Conservation (phyloP, 2,888 invertebrate species). For the Taenaris catops region DNA sequence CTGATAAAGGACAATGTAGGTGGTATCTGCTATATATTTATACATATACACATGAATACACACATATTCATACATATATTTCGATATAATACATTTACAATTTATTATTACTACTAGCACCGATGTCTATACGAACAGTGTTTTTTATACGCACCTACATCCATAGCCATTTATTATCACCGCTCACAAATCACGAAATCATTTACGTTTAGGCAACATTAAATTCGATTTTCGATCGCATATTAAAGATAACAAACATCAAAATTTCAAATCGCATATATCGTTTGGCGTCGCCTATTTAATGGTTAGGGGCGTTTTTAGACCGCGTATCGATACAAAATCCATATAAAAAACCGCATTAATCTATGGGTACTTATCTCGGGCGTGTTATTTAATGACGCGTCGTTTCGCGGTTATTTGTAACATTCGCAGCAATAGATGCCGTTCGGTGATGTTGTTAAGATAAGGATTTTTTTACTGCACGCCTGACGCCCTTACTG, state of each 20-base stretch:
- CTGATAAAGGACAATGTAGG: too few relatives aligned
- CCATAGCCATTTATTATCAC: too few relatives aligned
- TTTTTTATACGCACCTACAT: too few relatives aligned
- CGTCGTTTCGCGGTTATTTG: constrained; percentile 74
- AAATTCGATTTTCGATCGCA: constrained; percentile 25
- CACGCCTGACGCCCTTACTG: constrained; percentile 4
- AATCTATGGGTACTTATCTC: constrained; percentile 69
- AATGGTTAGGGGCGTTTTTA: constrained; percentile 56
- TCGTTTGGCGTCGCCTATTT: constrained; percentile 45
- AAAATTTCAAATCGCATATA: constrained; percentile 59
- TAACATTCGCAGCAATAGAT: constrained; percentile 64
- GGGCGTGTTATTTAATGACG: constrained; percentile 74
- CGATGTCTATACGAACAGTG: too few relatives aligned
- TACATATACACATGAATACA: too few relatives aligned
- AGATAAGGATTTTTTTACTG: constrained; percentile 42
- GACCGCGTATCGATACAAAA: constrained; percentile 60
- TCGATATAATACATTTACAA: too few relatives aligned
- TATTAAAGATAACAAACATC: constrained; percentile 42
- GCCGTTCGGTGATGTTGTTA: constrained; percentile 45
- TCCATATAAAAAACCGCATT: constrained; percentile 72
- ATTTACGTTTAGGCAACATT: constrained; percentile 31
- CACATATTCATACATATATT: too few relatives aligned
- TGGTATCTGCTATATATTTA: too few relatives aligned
- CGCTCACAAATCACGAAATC: too few relatives aligned
- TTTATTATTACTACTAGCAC: too few relatives aligned